Conservation (phyloP, 2,888 invertebrate species). For the Malthinus flaveolus region DNA sequence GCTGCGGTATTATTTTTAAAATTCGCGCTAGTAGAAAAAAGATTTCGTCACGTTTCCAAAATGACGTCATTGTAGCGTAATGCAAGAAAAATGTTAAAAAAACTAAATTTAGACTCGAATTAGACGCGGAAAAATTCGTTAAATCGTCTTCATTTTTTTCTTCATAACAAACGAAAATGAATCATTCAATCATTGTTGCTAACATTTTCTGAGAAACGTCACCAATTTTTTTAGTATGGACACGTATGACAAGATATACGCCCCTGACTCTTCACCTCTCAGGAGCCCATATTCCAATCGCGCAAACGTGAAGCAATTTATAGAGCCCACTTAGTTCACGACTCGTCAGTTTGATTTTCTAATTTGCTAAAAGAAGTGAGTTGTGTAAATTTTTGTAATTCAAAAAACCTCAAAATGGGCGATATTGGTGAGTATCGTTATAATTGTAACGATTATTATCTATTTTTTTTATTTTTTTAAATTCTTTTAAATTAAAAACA, state of each 20-base stretch:
- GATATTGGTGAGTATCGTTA: constrained; percentile 20
- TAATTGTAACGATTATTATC: neutral
- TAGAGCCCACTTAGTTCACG: constrained; percentile 17
- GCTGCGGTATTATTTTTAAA: no score
- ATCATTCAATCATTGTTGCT: constrained; percentile 9
- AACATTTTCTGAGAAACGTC: constrained; percentile 18
- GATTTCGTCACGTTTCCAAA: neutral
- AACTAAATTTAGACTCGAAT: neutral
- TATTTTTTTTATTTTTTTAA: no score
- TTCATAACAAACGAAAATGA: neutral
- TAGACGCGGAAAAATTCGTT: neutral
- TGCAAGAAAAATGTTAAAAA: neutral
- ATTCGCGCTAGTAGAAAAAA: no score
- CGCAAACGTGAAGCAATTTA: constrained; percentile 32
- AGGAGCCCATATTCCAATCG: constrained; percentile 6
- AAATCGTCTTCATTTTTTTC: neutral
- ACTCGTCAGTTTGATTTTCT: constrained; percentile 16
- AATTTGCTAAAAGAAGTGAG: constrained; percentile 11
- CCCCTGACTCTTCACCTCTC: constrained; percentile 15
- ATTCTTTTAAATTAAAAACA: no score
- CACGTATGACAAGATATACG: constrained; percentile 17
- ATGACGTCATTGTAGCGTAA: neutral
- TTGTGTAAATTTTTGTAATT: neutral
- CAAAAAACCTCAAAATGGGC: constrained; percentile 17
- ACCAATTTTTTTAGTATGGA: constrained; percentile 19